Evolutionary conservation across 2,797 vertebrate genomes (phyloP).

Genomic region (Catamblyrhynchus diadema): DNA sequence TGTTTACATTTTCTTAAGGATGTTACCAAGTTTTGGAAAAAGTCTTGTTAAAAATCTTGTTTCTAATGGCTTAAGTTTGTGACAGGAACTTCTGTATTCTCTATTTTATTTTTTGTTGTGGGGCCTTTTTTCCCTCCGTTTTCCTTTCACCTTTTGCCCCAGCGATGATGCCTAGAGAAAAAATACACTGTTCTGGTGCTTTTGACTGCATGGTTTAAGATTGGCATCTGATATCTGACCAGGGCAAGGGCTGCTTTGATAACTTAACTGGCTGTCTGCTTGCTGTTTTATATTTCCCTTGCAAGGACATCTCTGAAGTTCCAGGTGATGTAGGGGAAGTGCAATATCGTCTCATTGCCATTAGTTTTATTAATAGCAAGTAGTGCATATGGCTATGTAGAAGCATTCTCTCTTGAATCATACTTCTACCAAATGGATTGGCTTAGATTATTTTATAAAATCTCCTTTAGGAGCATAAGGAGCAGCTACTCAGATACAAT

Average conservation of each 20-base stretch:
- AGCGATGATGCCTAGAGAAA: neutral
- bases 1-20: neutral
- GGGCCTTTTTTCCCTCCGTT: fast-evolving
- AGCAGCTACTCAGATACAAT: neutral
- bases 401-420: neutral
- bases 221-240: neutral
- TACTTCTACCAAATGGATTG: neutral
- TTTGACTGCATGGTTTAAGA: neutral
- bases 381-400: neutral
- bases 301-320: neutral
- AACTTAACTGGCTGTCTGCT: neutral
- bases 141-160: neutral
- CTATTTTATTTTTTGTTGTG: neutral
- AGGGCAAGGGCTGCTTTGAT: neutral
- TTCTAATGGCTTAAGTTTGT: neutral
- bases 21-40: neutral
- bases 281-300: neutral
- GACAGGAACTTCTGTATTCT: neutral
- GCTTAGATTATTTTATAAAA: neutral
- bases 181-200: neutral
- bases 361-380: neutral
- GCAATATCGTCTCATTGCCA: neutral
- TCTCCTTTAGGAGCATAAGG: neutral
- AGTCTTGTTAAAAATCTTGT: neutral
- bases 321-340: neutral